Conservation (phyloP, 2,888 invertebrate genomes). For the Ichneumoninae sp. region DNA sequence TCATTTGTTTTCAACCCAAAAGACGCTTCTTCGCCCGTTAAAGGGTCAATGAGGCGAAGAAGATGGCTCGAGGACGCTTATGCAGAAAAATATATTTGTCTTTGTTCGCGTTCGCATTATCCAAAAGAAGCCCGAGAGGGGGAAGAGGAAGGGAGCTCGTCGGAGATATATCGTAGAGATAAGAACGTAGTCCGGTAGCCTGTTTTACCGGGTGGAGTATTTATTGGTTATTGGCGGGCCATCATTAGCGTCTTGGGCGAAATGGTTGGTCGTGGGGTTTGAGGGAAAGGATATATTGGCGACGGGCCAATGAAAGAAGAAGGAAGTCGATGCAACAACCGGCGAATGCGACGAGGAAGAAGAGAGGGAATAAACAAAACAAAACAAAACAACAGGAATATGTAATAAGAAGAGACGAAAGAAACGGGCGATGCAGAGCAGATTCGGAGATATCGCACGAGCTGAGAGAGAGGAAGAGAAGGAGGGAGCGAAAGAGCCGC, state of each 20-base stretch:
- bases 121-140: neutral
- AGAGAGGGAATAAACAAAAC: slow-evolving; percentile 16
- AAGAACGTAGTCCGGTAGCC: slow-evolving; percentile 81
- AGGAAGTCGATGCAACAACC: slow-evolving; percentile 36
- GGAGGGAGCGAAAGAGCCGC: slow-evolving; percentile 3
- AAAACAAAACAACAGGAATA: neutral
- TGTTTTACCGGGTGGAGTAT: slow-evolving; percentile 80
- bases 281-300: slow-evolving; percentile 10
- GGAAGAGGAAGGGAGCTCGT: slow-evolving; percentile 20
- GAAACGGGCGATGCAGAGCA: slow-evolving; percentile 72
- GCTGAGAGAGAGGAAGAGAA: slow-evolving; percentile 56
- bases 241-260: slow-evolving; percentile 82
- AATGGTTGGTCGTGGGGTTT: slow-evolving; percentile 50
- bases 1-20: no score
- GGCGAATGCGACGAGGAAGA: slow-evolving; percentile 42
- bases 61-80: no score
- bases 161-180: slow-evolving; percentile 77
- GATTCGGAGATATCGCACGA: slow-evolving; percentile 78
- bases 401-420: slow-evolving; percentile 29
- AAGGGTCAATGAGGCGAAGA: no score
- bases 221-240: slow-evolving; percentile 83
- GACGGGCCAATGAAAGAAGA: slow-evolving; percentile 50
- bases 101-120: neutral
- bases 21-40: no score
- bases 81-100: neutral